Percentiles rank a stretch among this genome's conserved stretches.
Conservation (phyloP, 1,140 invertebrate species). For the Popillia japonica region DNA sequence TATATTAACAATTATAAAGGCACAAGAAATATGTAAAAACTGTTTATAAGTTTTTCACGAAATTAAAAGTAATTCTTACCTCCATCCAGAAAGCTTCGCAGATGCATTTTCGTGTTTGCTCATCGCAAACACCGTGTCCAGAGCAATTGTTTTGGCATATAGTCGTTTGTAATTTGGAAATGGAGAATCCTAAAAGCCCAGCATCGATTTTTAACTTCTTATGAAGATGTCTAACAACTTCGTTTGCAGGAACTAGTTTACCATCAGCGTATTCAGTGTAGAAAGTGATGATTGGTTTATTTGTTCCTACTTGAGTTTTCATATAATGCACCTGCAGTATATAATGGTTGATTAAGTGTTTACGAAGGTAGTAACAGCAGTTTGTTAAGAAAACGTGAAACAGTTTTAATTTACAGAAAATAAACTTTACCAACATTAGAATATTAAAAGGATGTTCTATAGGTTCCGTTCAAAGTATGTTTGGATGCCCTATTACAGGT, state of each 20-base stretch:
- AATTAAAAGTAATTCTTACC: slow-evolving; percentile 56
- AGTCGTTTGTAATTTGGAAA: slow-evolving; percentile 79
- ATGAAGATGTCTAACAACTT: slow-evolving; percentile 63
- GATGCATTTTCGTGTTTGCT: slow-evolving; percentile 81
- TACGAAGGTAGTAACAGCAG: too few species aligned
- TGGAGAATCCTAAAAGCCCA: slow-evolving; percentile 75
- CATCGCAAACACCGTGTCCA: slow-evolving; percentile 88
- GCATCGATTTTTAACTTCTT: slow-evolving; percentile 75
- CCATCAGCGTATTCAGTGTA: slow-evolving; percentile 62
- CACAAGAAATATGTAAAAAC: not conserved
- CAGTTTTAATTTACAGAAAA: too few species aligned
- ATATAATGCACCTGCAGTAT: slow-evolving; percentile 54
- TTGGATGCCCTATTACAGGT: too few species aligned
- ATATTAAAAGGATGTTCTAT: too few species aligned
- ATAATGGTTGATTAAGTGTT: slow-evolving; percentile 28
- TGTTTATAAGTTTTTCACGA: not conserved
- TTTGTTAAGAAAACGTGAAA: too few species aligned
- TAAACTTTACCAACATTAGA: too few species aligned
- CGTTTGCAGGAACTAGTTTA: slow-evolving; percentile 54
- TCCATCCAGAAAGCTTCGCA: slow-evolving; percentile 98
- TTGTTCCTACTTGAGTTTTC: slow-evolving; percentile 60
- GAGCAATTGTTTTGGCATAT: slow-evolving; percentile 95
- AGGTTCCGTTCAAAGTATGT: too few species aligned
- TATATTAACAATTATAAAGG: too few species aligned
- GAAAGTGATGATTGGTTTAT: slow-evolving; percentile 69